These are phyloP conservation scores for Neodiprion lecontei DNA, from an alignment of 1,140 invertebrate species.

Conservation along the genomic window DNA sequence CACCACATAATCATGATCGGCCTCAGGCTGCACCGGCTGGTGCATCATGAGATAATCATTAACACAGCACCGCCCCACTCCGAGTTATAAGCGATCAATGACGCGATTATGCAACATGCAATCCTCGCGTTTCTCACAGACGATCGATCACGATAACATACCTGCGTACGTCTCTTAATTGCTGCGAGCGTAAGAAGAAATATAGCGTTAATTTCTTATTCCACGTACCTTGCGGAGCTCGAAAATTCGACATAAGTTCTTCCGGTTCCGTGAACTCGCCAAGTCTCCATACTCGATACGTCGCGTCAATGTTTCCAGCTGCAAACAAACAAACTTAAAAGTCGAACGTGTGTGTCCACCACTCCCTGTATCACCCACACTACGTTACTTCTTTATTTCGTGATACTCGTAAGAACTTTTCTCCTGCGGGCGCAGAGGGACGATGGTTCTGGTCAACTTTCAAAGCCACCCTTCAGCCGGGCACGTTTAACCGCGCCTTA, in stretches of 20 bases:
- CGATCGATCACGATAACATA: neutral
- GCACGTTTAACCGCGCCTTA: too few relatives aligned
- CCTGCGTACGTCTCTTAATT: neutral
- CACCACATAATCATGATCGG: neutral
- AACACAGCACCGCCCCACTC: neutral
- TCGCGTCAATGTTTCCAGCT: slow-evolving; percentile 43
- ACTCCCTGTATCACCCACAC: neutral
- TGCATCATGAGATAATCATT: slow-evolving; percentile 3
- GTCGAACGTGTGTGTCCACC: neutral
- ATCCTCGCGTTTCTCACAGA: neutral
- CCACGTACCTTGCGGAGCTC: slow-evolving; percentile 33
- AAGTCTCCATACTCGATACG: slow-evolving; percentile 43
- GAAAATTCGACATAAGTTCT: slow-evolving; percentile 30
- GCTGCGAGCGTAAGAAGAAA: neutral
- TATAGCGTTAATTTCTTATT: too few relatives aligned
- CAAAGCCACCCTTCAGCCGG: neutral
- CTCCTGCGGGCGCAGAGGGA: slow-evolving; percentile 32
- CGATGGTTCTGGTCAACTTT: slow-evolving; percentile 11
- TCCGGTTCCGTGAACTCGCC: slow-evolving; percentile 40
- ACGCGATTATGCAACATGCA: neutral
- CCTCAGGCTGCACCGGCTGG: neutral
- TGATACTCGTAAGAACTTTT: slow-evolving; percentile 30
- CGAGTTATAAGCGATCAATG: neutral
- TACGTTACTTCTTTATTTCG: slow-evolving; percentile 11
- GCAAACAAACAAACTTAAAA: slow-evolving; percentile 34